A percentile compares a stretch with the other conserved stretches of the same genome.
Conservation (phyloP, 2,113 vertebrate genomes). For the Epinephelus moara region DNA sequence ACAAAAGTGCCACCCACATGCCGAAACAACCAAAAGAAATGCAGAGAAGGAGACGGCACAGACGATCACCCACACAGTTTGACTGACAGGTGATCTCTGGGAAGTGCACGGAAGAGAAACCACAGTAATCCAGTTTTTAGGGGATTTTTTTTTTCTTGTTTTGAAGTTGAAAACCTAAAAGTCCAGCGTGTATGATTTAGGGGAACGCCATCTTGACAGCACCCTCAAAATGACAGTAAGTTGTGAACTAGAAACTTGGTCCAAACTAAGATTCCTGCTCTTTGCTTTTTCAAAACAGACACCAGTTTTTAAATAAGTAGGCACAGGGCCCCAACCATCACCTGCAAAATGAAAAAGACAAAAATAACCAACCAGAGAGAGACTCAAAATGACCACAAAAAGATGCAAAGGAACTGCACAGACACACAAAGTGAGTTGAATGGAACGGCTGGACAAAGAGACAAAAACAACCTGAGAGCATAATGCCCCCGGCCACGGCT, state of each 20-base stretch:
- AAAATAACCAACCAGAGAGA: no score
- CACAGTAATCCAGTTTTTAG: neutral
- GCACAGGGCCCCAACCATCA: neutral
- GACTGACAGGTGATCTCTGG: neutral
- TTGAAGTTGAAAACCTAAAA: neutral
- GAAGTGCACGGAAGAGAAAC: neutral
- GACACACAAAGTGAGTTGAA: no score
- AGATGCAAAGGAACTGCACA: no score
- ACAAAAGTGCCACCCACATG: no score
- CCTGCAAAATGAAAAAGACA: no score
- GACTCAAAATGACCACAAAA: no score
- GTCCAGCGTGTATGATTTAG: no score
- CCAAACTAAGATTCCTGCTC: constrained; percentile 27
- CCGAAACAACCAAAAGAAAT: neutral
- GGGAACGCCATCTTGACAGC: constrained; percentile 89
- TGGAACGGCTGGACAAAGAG: no score
- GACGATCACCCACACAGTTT: neutral
- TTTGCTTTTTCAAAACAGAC: constrained; percentile 47
- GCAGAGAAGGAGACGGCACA: neutral
- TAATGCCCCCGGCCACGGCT: no score
- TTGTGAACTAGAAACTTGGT: constrained; percentile 75
- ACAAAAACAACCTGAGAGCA: no score
- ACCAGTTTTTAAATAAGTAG: constrained; percentile 20
- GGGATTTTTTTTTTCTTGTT: neutral
- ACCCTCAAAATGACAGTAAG: constrained; percentile 89